phyloP scores from a whole-genome alignment of 2,113 vertebrate species.

The Siniperca chuatsi region DNA sequence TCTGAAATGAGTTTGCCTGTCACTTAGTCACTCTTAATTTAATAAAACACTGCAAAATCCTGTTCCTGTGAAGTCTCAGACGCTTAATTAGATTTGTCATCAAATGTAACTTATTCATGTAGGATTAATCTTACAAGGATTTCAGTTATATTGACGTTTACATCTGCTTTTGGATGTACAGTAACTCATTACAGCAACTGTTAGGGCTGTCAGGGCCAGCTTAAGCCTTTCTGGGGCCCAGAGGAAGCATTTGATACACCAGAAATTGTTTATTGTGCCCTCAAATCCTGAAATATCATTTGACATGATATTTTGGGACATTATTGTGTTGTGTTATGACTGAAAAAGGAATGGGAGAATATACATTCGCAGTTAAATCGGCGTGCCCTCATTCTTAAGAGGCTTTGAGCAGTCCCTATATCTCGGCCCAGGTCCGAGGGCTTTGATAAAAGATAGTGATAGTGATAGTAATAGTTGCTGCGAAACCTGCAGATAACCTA shows the following conservation, averaged over 20 bases:
- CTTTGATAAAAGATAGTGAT: too few species aligned
- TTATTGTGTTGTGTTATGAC: background rate
- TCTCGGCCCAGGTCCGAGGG: too few species aligned
- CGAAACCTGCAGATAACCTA: background rate
- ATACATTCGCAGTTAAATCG: background rate
- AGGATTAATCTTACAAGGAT: background rate
- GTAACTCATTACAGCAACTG: background rate
- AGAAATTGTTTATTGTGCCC: background rate
- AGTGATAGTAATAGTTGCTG: background rate
- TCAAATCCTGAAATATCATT: background rate
- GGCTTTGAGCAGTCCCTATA: background rate
- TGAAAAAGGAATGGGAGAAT: background rate
- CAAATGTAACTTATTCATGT: background rate
- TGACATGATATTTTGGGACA: background rate
- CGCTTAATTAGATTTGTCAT: background rate
- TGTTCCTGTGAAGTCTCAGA: background rate
- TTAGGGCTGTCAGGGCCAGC: background rate
- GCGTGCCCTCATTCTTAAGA: background rate
- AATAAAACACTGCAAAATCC: background rate
- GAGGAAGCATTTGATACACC: background rate
- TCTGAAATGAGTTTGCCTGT: constrained; percentile 4
- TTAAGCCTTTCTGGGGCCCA: background rate
- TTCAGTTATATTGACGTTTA: background rate
- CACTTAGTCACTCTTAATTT: background rate
- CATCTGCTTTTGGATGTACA: background rate